A percentile compares a stretch with the other conserved stretches of the same genome.
These are phyloP conservation scores for Solea senegalensis DNA, from an alignment of 2,113 vertebrate genomes.

Conservation along the genomic window DNA sequence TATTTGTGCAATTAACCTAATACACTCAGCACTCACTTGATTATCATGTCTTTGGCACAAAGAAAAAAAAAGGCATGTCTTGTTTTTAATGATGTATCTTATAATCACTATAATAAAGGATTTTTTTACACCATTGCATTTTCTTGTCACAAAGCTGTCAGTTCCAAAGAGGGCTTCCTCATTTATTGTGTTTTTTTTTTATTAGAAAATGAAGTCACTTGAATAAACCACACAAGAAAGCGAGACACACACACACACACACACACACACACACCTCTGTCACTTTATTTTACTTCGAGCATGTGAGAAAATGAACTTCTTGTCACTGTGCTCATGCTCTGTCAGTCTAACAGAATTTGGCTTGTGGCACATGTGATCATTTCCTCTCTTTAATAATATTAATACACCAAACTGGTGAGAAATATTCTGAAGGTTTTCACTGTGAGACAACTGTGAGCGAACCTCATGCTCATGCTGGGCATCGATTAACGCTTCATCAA, in stretches of 20 bases:
- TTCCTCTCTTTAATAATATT: slow-evolving; percentile 13
- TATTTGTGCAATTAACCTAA: neutral
- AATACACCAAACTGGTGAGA: slow-evolving; percentile 5
- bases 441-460: neutral
- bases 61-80: neutral
- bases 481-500: neutral
- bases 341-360: neutral
- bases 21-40: neutral
- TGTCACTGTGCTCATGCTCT: neutral
- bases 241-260: neutral
- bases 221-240: neutral
- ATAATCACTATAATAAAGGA: neutral
- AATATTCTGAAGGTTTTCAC: neutral
- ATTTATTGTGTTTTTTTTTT: neutral
- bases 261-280: slow-evolving; percentile 1
- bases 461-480: neutral
- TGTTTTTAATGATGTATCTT: neutral
- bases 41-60: neutral
- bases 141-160: neutral
- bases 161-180: neutral
- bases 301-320: slow-evolving; percentile 23
- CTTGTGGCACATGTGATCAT: slow-evolving; percentile 14
- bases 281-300: slow-evolving; percentile 9
- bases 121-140: neutral
- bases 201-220: neutral